Evolutionary conservation across 2,888 invertebrate species (phyloP), one percentile per base, ranked within the genome.

Genomic region (Folsomia manolachei): DNA sequence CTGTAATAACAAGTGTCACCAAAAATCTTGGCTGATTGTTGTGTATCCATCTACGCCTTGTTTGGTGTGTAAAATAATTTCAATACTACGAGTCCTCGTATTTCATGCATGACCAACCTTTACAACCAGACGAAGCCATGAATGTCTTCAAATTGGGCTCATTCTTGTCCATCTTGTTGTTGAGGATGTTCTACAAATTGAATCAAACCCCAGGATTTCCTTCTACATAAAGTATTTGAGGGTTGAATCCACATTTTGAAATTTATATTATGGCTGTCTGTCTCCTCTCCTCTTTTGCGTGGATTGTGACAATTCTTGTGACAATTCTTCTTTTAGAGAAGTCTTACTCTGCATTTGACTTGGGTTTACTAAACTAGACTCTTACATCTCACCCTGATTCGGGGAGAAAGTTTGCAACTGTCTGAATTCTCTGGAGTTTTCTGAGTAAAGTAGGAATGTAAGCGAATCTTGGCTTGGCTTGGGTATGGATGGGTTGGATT

Each of bases 381-480:
- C n/a, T 56, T 7, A 56, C 56, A 56, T 56, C 56, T 56, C 21
- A 56, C 21, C 21, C 56, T n/a, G n/a, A n/a, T 7, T 56, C 56
- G 4, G 19, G 18, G 56, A 25, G 27, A 67, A 56, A 66, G 51
- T 66, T 66, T 66, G 7, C 52, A 66, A 66, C 65, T 66, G 27
- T 51, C 51, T 51, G 65, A 66, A 66, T 66, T 66, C 63, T 63
- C 65, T 21, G 21, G 24, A 51, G 65, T 21, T 56, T 56, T 56
- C 56, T 21, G 11, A 51, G 56, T 19, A 56, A 56, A 51, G 18
- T 7, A 56, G 19, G 21, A 56, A 56, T 18, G 19, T n/a, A 56
- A 9, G 9, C 9, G 18, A 51, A 51, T 51, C 51, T 51, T 51
- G 56, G n/a, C 18, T 18, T 56, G 56, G 18, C 9, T 51, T 51